These are phyloP conservation scores for Folsomia candida DNA, from an alignment of 2,888 invertebrate genomes.

Conservation along the genomic window DNA sequence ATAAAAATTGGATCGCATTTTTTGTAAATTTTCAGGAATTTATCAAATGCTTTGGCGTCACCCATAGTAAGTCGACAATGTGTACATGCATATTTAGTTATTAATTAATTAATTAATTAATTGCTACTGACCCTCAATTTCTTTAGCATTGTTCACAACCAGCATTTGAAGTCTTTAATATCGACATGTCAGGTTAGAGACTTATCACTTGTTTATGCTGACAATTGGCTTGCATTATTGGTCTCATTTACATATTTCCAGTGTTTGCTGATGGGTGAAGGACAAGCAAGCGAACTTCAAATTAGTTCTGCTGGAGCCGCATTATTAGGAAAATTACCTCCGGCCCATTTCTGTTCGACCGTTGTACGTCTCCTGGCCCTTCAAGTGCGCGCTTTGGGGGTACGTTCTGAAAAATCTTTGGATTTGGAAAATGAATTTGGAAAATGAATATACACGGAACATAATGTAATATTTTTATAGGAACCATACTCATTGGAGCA, in stretches of 20 bases:
- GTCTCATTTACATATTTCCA: slow-evolving; percentile 57
- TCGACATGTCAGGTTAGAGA: slow-evolving; percentile 75
- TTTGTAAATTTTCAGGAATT: too few species aligned
- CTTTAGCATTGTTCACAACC: slow-evolving; percentile 88
- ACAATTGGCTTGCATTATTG: background rate
- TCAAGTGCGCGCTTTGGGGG: slow-evolving; percentile 90
- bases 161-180: slow-evolving; percentile 84
- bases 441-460: too few species aligned
- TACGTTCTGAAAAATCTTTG: slow-evolving; percentile 58
- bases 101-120: too few species aligned
- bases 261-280: slow-evolving; percentile 78
- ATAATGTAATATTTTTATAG: slow-evolving; percentile 57
- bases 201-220: background rate
- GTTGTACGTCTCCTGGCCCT: slow-evolving; percentile 92
- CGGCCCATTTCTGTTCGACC: slow-evolving; percentile 90
- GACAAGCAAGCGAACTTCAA: slow-evolving; percentile 61
- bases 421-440: background rate
- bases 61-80: too few species aligned
- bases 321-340: slow-evolving; percentile 86
- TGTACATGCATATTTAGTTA: too few species aligned
- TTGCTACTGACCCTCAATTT: too few species aligned
- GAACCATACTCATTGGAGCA: slow-evolving; percentile 88
- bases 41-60: slow-evolving; percentile 90
- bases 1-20: too few species aligned
- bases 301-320: slow-evolving; percentile 75